Conservation (phyloP, 2,113 vertebrate genomes). For the Chloroceryle aenea region DNA sequence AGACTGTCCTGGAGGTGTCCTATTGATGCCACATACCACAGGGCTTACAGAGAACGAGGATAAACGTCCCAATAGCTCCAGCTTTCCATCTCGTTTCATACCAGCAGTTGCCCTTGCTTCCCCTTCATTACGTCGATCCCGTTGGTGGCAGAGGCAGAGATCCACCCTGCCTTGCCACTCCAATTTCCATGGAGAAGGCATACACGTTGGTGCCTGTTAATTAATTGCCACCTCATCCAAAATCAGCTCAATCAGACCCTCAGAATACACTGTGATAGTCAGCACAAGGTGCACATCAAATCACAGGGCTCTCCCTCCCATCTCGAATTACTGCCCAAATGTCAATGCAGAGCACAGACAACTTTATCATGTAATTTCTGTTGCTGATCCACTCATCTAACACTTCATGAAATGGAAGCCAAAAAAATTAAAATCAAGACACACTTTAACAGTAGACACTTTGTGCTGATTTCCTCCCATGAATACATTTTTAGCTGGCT, state of each 20-base stretch:
- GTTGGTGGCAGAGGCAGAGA: neutral
- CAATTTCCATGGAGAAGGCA: neutral
- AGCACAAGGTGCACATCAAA: neutral
- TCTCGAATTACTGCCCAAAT: neutral
- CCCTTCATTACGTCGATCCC: accelerated
- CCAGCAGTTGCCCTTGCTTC: neutral
- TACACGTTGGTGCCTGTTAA: neutral
- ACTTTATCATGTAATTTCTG: neutral
- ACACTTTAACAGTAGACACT: neutral
- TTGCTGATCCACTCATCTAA: neutral
- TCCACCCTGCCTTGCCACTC: neutral
- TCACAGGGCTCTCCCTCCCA: neutral
- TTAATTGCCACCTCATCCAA: neutral
- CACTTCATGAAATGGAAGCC: neutral
- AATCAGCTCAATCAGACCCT: neutral
- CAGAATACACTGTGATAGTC: neutral
- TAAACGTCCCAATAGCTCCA: neutral
- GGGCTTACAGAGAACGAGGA: neutral
- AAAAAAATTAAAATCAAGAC: neutral
- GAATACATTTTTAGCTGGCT: neutral
- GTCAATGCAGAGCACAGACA: conserved; percentile 15
- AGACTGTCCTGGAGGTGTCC: neutral
- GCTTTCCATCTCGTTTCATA: neutral
- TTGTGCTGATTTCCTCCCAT: neutral
- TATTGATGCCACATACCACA: neutral